phyloP scores from a whole-genome alignment of 2,888 invertebrate genomes.

The Drosophila kokeensis region DNA sequence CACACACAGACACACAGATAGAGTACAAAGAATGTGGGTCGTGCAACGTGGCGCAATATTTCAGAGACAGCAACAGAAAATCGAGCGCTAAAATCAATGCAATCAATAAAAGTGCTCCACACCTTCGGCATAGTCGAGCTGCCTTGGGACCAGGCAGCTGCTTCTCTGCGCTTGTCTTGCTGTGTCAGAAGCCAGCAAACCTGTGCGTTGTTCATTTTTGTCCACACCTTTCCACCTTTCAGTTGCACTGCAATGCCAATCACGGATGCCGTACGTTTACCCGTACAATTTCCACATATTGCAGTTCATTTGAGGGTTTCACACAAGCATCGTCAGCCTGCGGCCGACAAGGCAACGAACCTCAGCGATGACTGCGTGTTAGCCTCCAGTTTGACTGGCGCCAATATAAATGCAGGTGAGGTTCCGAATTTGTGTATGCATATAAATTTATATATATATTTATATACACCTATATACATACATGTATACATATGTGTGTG shows the following conservation, averaged over 20 bases:
- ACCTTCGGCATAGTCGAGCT: slow-evolving; percentile 13
- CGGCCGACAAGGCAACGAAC: slow-evolving; percentile 48
- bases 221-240: not conserved
- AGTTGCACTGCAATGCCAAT: slow-evolving; percentile 60
- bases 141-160: slow-evolving; percentile 37
- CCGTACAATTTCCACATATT: slow-evolving; percentile 44
- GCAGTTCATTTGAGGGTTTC: slow-evolving; percentile 49
- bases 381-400: slow-evolving; percentile 31
- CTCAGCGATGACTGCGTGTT: slow-evolving; percentile 32
- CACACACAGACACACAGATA: not conserved
- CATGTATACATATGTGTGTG: slow-evolving; percentile 10
- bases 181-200: slow-evolving; percentile 24
- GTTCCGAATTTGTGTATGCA: slow-evolving; percentile 18
- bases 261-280: slow-evolving; percentile 35
- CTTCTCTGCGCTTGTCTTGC: slow-evolving; percentile 32
- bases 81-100: slow-evolving; percentile 69
- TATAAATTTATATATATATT: not conserved
- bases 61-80: slow-evolving; percentile 40
- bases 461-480: not conserved
- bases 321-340: slow-evolving; percentile 14
- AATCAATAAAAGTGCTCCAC: slow-evolving; percentile 65
- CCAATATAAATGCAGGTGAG: slow-evolving; percentile 54
- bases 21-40: slow-evolving; percentile 36
- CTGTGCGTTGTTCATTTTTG: slow-evolving; percentile 1
- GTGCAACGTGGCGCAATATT: slow-evolving; percentile 39